Base-by-base conservation (phyloP, 2,797 vertebrate species). In the Poecilia picta region DNA sequence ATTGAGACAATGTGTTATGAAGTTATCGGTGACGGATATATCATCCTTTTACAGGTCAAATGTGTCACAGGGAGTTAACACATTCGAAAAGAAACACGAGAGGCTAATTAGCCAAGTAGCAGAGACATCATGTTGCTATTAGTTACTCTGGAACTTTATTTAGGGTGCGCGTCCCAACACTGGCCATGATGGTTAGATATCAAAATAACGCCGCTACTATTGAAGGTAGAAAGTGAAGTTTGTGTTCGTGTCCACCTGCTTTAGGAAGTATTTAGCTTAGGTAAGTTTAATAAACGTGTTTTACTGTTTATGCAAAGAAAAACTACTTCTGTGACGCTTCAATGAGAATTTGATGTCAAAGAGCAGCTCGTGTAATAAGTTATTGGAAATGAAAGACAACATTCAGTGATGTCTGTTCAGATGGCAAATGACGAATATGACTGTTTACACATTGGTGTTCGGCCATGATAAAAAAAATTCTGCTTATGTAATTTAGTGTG, bases 331-430 rank as follows among this genome's bases (percentile, higher is more conserved):
- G 66, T 43, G 23, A 43, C 20, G 39, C 20, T 25, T 43, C 39
- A n/a, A 2, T 70, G 39, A 25, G 62, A 64, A 64, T 36, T 8
- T 36, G 15, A 33, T 18, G 33, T 13, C 8, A 18, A 8, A 41
- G 16, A 39, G 20, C 36, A 0, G 33, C 11, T 89, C 84, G 79
- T 87, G 81, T 82, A 47, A 73, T 68, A 71, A 68, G 4, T 16
- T 28, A 7, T 16, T 33, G 51, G 18, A 64, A 80, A 28, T 10
- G 62, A 77, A 85, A 75, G 33, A 2, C 31, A n/a, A 43, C 66
- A 70, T 33, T 55, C 10, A n/a, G 49, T 51, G 7, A 51, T 51
- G 49, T 8, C 49, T 51, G 7, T 51, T 51, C 20, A 51, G 20
- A 51, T 51, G 49, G 49, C 49, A 23, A 23, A 23, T 51, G 31